These are phyloP conservation scores for Stegostoma tigrinum DNA, from an alignment of 2,113 vertebrate species.

Conservation along the genomic window DNA sequence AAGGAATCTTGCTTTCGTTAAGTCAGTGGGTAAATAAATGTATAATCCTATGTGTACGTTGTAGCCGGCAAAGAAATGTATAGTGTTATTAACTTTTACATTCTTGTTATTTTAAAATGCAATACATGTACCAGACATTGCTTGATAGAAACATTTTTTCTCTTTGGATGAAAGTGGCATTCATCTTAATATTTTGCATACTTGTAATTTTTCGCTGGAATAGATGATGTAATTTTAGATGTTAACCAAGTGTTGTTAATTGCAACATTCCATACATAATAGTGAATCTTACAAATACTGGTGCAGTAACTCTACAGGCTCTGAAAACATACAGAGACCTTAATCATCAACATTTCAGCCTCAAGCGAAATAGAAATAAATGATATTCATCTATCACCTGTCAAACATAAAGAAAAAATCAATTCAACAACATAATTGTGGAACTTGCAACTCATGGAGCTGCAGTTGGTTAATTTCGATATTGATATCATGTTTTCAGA, in stretches of 20 bases:
- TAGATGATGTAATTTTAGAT: constrained; percentile 22
- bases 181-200: not conserved
- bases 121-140: not conserved
- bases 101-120: constrained; percentile 5
- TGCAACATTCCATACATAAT: constrained; percentile 11
- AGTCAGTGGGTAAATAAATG: not conserved
- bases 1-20: not conserved
- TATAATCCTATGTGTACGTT: not conserved
- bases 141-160: not conserved
- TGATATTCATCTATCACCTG: constrained; percentile 27
- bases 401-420: not conserved
- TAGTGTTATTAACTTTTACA: not conserved
- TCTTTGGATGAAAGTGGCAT: not conserved
- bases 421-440: not conserved
- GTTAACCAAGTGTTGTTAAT: constrained; percentile 12
- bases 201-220: not conserved
- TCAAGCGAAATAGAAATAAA: constrained; percentile 18
- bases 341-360: not conserved
- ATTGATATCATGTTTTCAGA: not conserved
- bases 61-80: not conserved
- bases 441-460: not conserved
- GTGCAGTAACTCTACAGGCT: not conserved
- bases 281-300: constrained; percentile 13
- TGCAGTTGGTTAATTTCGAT: not conserved
- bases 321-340: constrained; percentile 11